Evolutionary conservation across 2,113 vertebrate genomes (phyloP).

Genomic region (Pachycephala philippinensis): DNA sequence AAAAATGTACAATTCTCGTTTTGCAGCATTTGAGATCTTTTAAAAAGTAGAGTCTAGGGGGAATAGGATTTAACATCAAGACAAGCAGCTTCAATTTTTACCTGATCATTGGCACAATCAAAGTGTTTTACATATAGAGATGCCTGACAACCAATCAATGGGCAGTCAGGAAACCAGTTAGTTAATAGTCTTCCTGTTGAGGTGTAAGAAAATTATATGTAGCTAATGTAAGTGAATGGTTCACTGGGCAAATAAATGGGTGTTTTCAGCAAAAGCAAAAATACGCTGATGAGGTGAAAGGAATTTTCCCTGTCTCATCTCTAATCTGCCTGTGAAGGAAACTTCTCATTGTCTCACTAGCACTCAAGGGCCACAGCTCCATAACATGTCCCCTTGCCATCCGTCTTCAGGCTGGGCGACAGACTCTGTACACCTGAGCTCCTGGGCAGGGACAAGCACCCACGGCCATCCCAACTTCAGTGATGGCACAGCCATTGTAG

Average conservation of each 20-base stretch:
- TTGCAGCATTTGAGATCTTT: neutral
- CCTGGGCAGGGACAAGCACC: neutral
- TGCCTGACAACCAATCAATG: neutral
- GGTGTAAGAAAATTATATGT: neutral
- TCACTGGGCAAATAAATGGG: neutral
- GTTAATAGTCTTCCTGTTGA: neutral
- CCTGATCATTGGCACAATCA: neutral
- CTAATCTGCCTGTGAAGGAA: neutral
- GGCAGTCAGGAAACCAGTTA: neutral
- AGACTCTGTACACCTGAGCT: neutral
- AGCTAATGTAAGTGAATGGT: neutral
- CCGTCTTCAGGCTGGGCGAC: neutral
- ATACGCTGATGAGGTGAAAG: neutral
- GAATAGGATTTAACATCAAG: neutral
- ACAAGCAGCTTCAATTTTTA: neutral
- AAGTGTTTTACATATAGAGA: neutral
- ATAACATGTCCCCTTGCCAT: neutral
- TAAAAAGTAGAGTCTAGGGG: neutral
- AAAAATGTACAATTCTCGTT: neutral
- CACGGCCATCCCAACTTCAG: neutral
- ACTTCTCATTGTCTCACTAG: neutral
- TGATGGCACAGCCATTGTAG: neutral
- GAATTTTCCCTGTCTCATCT: neutral
- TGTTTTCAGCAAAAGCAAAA: neutral
- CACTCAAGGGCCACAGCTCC: neutral